These are phyloP conservation scores for Ips nitidus DNA, from an alignment of 1,140 invertebrate species.

Conservation along the genomic window DNA sequence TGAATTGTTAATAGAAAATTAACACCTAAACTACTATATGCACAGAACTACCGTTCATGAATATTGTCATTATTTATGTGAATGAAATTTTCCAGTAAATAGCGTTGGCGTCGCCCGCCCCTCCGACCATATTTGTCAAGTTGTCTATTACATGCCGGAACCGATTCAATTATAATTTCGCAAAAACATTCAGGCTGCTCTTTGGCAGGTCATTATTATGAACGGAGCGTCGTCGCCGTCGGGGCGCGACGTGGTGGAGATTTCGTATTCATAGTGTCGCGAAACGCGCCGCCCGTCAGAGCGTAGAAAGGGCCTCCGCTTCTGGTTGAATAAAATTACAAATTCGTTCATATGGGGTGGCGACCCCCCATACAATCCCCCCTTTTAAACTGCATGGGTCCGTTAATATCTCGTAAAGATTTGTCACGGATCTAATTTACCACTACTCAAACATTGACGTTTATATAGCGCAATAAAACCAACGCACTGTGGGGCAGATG, in stretches of 20 bases:
- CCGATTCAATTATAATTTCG: conserved; percentile 36
- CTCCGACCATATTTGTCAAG: conserved; percentile 26
- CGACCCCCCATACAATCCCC: conserved; percentile 5
- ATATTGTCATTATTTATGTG: not conserved
- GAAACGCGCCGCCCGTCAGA: conserved; percentile 24
- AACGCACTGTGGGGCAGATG: too few species aligned
- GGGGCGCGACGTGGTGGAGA: conserved; percentile 33
- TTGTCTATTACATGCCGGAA: conserved; percentile 35
- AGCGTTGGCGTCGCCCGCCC: not conserved
- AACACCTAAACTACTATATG: too few species aligned
- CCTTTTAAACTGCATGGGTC: not conserved
- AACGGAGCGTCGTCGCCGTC: conserved; percentile 38
- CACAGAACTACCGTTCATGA: not conserved
- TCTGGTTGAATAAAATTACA: conserved; percentile 44
- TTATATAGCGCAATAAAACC: too few species aligned
- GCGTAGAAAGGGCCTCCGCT: conserved; percentile 27
- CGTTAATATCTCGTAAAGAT: too few species aligned
- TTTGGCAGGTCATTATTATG: conserved; percentile 41
- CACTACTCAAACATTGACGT: too few species aligned
- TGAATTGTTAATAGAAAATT: too few species aligned
- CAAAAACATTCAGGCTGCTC: conserved; percentile 34
- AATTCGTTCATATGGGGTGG: conserved; percentile 38
- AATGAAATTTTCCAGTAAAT: conserved; percentile 18
- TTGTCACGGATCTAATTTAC: too few species aligned
- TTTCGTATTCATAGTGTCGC: conserved; percentile 42